Conservation (phyloP, 2,113 vertebrate genomes). For the Fregetta grallaria region DNA sequence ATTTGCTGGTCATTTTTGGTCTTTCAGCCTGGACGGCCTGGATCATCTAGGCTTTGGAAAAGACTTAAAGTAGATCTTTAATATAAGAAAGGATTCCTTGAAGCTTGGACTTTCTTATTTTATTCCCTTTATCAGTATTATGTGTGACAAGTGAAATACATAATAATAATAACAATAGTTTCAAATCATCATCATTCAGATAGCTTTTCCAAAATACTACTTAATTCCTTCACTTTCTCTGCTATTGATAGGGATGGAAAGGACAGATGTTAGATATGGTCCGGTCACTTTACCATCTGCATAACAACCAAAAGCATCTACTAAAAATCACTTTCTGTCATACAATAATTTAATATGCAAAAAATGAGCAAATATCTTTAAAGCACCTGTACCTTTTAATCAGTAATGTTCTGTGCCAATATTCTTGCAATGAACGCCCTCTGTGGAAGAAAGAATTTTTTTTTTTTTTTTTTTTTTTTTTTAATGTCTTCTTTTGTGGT, state of each 20-base stretch:
- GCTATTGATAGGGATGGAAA: background rate
- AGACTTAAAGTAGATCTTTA: background rate
- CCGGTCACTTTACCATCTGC: background rate
- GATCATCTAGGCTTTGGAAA: background rate
- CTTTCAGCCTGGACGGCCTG: background rate
- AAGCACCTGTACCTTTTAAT: background rate
- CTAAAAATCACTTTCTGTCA: background rate
- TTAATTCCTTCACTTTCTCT: background rate
- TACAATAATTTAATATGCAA: background rate
- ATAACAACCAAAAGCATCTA: background rate
- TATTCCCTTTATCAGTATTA: background rate
- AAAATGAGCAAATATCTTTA: background rate
- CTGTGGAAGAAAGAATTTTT: background rate
- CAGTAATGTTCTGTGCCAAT: background rate
- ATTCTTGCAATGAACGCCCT: background rate
- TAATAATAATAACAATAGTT: background rate
- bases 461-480: background rate
- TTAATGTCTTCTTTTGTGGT: background rate
- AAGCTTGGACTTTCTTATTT: background rate
- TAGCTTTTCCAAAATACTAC: background rate
- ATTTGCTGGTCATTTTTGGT: background rate
- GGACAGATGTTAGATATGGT: background rate
- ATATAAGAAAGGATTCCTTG: background rate
- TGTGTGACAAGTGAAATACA: background rate
- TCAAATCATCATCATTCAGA: background rate